Conservation (phyloP, 2,113 vertebrate species). For the Passer montanus region DNA sequence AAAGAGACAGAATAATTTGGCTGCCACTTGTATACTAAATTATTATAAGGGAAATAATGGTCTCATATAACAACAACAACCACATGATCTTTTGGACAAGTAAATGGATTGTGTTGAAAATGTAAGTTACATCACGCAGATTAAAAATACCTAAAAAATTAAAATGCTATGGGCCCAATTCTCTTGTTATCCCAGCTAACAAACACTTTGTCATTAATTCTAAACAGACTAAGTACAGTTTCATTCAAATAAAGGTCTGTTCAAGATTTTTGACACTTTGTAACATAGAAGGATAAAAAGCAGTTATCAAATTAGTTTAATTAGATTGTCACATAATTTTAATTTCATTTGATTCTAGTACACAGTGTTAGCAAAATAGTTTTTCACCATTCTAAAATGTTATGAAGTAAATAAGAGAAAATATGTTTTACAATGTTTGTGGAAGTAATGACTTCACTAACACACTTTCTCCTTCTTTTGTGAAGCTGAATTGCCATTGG, state of each 20-base stretch:
- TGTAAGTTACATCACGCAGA: not conserved
- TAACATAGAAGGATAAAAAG: not conserved
- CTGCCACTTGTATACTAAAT: conserved; percentile 38
- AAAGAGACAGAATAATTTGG: conserved; percentile 64
- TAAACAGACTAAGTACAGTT: not conserved
- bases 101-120: not conserved
- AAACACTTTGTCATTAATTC: not conserved
- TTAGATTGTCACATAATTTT: not conserved
- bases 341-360: not conserved
- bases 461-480: not conserved
- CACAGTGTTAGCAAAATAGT: not conserved
- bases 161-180: not conserved
- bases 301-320: conserved; percentile 7
- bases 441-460: not conserved
- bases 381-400: not conserved
- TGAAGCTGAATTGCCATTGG: not conserved
- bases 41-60: not conserved
- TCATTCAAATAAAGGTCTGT: not conserved
- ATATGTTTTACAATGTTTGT: not conserved
- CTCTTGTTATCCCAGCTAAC: not conserved
- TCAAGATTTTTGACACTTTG: not conserved
- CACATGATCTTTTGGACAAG: not conserved
- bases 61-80: not conserved
- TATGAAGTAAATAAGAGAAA: not conserved
- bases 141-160: not conserved